A percentile compares a stretch with the other conserved stretches of the same genome.
Conservation (phyloP, 2,888 invertebrate species). For the Norana najaformis region DNA sequence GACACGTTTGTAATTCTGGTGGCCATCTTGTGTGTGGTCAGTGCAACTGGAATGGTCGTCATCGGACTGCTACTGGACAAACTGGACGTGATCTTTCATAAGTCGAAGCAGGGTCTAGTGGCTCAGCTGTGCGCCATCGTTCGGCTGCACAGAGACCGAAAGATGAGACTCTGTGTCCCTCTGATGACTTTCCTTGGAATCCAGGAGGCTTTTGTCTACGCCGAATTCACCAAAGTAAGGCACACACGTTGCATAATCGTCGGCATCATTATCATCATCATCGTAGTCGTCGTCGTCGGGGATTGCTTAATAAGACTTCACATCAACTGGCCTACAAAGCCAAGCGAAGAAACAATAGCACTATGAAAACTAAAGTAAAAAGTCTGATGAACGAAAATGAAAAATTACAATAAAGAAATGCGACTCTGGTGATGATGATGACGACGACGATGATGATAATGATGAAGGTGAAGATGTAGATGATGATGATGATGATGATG, state of each 20-base stretch:
- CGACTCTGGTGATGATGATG: no score
- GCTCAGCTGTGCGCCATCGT: constrained; percentile 45
- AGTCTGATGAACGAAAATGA: no score
- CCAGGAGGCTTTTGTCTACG: constrained; percentile 54
- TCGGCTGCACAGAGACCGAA: constrained; percentile 48
- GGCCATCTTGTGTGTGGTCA: constrained; percentile 48
- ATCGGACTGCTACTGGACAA: constrained; percentile 51
- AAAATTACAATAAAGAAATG: no score
- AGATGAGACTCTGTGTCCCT: constrained; percentile 50
- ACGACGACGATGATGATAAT: no score
- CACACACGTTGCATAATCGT: background rate
- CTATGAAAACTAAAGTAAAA: no score
- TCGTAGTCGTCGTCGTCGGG: background rate
- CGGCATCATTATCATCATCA: background rate
- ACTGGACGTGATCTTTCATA: constrained; percentile 46
- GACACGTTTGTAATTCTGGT: constrained; percentile 49
- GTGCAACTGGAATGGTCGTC: constrained; percentile 48
- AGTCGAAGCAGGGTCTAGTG: constrained; percentile 33
- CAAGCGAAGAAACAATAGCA: no score
- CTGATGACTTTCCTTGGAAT: constrained; percentile 52
- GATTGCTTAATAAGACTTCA: no score
- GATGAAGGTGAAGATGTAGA: no score
- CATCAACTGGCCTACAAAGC: no score
- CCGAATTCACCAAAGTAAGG: constrained; percentile 46
- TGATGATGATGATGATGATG: no score